Base-by-base conservation (phyloP, 2,888 invertebrate species). In the Drosophila kokeensis region DNA sequence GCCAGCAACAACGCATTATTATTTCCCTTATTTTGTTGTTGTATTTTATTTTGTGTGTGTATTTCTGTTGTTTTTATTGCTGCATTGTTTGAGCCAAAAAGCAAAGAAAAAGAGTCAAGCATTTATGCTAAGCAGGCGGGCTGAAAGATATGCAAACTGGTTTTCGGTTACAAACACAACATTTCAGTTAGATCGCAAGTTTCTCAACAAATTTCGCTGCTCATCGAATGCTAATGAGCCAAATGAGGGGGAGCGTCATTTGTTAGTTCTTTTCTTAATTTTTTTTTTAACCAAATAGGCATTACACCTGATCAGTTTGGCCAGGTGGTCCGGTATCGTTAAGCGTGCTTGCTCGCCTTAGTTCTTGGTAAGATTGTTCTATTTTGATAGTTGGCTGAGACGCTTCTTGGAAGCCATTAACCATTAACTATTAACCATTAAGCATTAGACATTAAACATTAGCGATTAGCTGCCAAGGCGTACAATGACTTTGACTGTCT, bases 341-440 rank as follows among this genome's bases (percentile, higher is more conserved):
- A 40, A 53, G 53, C 55, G 30, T 59, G 70, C 54, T 52, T 4
- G 62, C 55, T 61, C 40, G 48, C 4, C 40, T 57, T 53, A 64
- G 58, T 87, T 89, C 89, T 68, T 5, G 62, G 74, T 79, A 87
- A 85, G 90, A 87, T 89, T 86, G 90, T 87, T 89, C 90, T 87
- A 89, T 69, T 87, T 86, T 60, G 90, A 89, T 89, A 73, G 81
- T 63, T 73, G 48, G 48, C 21, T 30, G 18, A 24, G 21, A 30
- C 52, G 67, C 53, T 89, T 87, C 89, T 74, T 63, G 82, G 89
- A 90, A 87, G 69, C 86, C 79, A 79, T 82, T 87, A 81, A 71
- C 15, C 71, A 67, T 68, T 67, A 54, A 52, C 55, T 24, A 73
- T 68, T 67, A 48, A 24, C 11, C 57, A 75, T 69, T 73, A 60